Evolutionary conservation across 1,140 invertebrate species (phyloP), one percentile per base, ranked within the genome.

Genomic region (Hesperophylax magnus): DNA sequence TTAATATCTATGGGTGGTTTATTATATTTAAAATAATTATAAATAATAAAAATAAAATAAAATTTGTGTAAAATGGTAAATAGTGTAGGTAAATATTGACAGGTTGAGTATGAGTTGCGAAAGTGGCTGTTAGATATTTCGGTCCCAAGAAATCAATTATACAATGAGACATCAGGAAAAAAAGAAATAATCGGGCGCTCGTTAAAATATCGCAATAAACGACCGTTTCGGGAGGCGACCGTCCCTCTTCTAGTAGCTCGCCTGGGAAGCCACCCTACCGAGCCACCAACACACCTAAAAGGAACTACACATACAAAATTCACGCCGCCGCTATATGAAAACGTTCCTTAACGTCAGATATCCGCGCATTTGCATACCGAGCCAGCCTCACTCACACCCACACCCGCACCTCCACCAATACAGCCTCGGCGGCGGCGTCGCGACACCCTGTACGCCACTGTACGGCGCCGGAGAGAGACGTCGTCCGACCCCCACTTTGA

Each of bases 291-390:
- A 54, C 72, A 56, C 61, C 39, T 63, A 75, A 53, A 53, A 53
- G 39, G 9, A n/a, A 22, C 71, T 52, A 69, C 65, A 67, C 63
- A 81, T 47, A 56, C 74, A 56, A 47, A 77, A 61, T 65, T 39
- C 52, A 77, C 79, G 72, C 60, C 54, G 60, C 56, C 56, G 77
- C 61, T 82, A 82, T 79, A 76, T 79, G 77, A 58, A 81, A 78
- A 78, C 63, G 77, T 78, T 78, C 67, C 79, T 77, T 76, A 77
- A 78, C 74, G 80, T 80, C 69, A 83, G 78, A 83, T 83, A 83
- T 81, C 82, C 82, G 80, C 82, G 80, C 80, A 84, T 84, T 84
- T 84, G 83, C 83, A 84, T 84, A 82, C 78, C 81, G 77, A 24
- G 20, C 80, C 80, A 81, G 75, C 80, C 80, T 53, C 71, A 74